Percentiles rank a stretch among this genome's conserved stretches.
Conservation (phyloP, 2,113 vertebrate genomes). For the Cercocebus atys region DNA sequence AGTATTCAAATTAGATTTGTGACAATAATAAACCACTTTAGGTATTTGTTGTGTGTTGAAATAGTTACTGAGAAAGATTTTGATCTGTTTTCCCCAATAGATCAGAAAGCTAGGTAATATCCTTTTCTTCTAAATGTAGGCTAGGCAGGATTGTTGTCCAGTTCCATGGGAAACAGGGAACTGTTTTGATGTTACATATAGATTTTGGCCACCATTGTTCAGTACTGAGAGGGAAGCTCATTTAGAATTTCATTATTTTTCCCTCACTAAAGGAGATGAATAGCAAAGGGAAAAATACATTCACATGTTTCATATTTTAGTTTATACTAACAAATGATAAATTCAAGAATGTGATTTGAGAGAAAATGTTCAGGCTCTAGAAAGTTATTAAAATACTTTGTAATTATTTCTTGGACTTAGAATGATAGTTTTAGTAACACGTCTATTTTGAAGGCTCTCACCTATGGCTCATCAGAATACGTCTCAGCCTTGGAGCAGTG, state of each 20-base stretch:
- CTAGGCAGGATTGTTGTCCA: not conserved
- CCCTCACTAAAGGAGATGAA: not conserved
- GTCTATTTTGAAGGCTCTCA: not conserved
- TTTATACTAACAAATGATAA: not conserved
- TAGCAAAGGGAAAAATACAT: not conserved
- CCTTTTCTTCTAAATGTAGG: not conserved
- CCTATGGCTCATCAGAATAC: not conserved
- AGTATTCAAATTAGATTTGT: not conserved
- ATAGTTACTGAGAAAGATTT: not conserved
- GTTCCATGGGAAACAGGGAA: not conserved
- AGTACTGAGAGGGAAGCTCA: not conserved
- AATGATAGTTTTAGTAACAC: not conserved
- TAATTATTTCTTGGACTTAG: conserved; percentile 4
- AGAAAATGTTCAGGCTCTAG: not conserved
- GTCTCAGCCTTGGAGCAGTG: not conserved
- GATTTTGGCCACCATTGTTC: not conserved
- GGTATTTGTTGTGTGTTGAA: not conserved
- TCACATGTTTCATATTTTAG: not conserved
- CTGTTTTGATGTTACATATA: not conserved
- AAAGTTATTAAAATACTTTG: not conserved
- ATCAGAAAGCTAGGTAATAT: not conserved
- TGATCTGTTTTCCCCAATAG: not conserved
- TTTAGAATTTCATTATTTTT: conserved; percentile 3
- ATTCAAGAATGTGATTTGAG: not conserved
- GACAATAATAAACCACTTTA: not conserved